Base-by-base conservation (phyloP, 2,888 invertebrate genomes). In the Boloria euphrosyne region DNA sequence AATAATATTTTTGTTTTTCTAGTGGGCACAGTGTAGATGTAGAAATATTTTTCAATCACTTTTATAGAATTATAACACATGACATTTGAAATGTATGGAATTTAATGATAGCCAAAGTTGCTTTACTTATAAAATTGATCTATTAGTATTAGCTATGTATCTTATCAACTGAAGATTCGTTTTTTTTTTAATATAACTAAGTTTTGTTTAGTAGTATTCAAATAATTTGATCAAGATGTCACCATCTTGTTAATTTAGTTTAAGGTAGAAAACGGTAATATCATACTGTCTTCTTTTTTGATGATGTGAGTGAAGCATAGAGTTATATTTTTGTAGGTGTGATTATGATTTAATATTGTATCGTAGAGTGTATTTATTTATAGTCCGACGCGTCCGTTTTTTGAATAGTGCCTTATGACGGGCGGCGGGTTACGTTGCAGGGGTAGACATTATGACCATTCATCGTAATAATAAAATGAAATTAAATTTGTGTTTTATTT, bases 341-440 rank as follows among this genome's bases (percentile, higher is more conserved):
- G 62, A 63, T 64, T 59, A 63, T 67, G 18, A 66, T 73, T 72
- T 74, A 69, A 71, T 68, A 69, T 71, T 75, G 72, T 69, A 55
- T 52, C 50, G 59, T 66, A 67, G 75, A 74, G 53, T 68, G 74
- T 74, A 72, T 70, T 75, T 75, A 72, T 74, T 77, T 75, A 76
- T 65, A 79, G 77, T 82, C 80, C 79, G 77, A 76, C 76, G 81
- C 82, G 87, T 87, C 87, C 86, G 87, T 86, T 83, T 80, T 76
- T 82, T 79, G 79, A 81, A 80, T 89, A 89, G 89, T 90, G 89
- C 90, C 90, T 90, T 90, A 90, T 81, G 78, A 80, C 87, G 87
- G 87, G 87, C 84, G 79, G 69, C 81, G 82, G 83, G 83, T 88
- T 90, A 82, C 80, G 82, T 89, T 89, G 89, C 89, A 86, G 83